These are phyloP conservation scores for Morone saxatilis DNA, from an alignment of 2,113 vertebrate species.

Conservation along the genomic window DNA sequence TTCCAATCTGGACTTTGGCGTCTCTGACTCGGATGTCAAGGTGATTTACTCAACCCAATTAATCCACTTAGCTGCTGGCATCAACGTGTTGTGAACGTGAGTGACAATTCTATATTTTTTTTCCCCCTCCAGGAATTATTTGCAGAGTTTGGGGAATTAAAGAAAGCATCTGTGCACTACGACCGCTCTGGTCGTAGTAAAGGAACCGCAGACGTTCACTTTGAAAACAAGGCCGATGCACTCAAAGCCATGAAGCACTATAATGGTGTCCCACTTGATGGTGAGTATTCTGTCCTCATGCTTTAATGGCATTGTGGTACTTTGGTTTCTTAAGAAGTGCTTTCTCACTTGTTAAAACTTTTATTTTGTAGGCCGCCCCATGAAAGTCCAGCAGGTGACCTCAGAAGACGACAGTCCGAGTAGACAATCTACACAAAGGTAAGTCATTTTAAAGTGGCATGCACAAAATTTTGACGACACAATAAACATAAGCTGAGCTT, in stretches of 20 bases:
- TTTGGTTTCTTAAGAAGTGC: not conserved
- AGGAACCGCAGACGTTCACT: slow-evolving; percentile 95
- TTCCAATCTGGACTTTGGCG: slow-evolving; percentile 96
- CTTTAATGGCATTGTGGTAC: accelerated
- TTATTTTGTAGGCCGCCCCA: slow-evolving; percentile 88
- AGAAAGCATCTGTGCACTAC: slow-evolving; percentile 94
- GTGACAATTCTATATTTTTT: not conserved
- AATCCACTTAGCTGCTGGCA: accelerated
- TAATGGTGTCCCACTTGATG: slow-evolving; percentile 95
- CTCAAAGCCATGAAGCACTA: slow-evolving; percentile 98
- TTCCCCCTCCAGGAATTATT: slow-evolving; percentile 89
- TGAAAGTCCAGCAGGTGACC: slow-evolving; percentile 96
- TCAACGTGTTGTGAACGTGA: accelerated
- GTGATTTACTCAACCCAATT: slow-evolving; percentile 68
- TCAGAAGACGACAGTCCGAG: slow-evolving; percentile 91
- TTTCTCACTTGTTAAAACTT: not conserved
- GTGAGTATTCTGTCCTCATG: slow-evolving; percentile 76
- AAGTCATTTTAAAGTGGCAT: slow-evolving; percentile 23
- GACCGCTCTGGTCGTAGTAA: slow-evolving; percentile 96
- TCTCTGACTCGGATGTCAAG: slow-evolving; percentile 96
- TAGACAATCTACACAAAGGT: slow-evolving; percentile 89
- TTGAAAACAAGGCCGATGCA: slow-evolving; percentile 92
- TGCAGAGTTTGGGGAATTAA: slow-evolving; percentile 93
- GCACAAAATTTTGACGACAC: not conserved
- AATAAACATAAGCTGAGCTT: not conserved